Evolutionary conservation across 2,888 invertebrate genomes (phyloP).

Genomic region (Lepidocyrtinus sp.): DNA sequence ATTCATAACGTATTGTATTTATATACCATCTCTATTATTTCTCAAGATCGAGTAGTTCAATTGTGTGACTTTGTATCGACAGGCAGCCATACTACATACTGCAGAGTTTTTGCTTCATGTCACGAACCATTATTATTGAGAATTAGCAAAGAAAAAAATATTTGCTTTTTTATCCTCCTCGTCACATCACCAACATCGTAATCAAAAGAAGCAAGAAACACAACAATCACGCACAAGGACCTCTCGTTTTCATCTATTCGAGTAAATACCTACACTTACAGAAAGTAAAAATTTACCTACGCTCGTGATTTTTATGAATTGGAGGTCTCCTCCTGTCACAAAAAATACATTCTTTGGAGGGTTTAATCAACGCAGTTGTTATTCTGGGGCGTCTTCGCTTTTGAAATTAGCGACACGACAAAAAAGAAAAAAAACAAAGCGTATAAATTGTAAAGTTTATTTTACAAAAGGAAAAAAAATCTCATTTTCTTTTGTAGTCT

Average conservation of each 20-base stretch:
- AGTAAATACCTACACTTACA: too few relatives aligned
- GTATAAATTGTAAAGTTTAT: not conserved
- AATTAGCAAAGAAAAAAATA: not conserved
- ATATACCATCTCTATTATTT: not conserved
- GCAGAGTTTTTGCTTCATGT: not conserved
- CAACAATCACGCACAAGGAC: not conserved
- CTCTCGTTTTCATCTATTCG: not conserved
- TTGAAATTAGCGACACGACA: constrained; percentile 8
- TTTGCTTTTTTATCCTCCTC: not conserved
- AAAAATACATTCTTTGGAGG: too few relatives aligned
- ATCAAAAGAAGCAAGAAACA: not conserved
- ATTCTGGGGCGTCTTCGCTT: constrained; percentile 6
- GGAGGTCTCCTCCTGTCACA: too few relatives aligned
- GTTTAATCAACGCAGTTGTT: constrained; percentile 1
- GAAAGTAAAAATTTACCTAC: too few relatives aligned
- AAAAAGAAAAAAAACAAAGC: not conserved
- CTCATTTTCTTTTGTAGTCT: not conserved
- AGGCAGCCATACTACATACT: not conserved
- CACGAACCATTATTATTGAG: not conserved
- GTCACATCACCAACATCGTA: not conserved
- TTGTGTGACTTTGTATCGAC: too few relatives aligned
- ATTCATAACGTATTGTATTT: not conserved
- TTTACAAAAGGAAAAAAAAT: not conserved
- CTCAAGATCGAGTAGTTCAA: not conserved
- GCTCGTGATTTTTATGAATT: too few relatives aligned